Evolutionary conservation across 2,797 vertebrate species (phyloP), one percentile per base, ranked within the genome.

Genomic region (Moxostoma hubbsi): DNA sequence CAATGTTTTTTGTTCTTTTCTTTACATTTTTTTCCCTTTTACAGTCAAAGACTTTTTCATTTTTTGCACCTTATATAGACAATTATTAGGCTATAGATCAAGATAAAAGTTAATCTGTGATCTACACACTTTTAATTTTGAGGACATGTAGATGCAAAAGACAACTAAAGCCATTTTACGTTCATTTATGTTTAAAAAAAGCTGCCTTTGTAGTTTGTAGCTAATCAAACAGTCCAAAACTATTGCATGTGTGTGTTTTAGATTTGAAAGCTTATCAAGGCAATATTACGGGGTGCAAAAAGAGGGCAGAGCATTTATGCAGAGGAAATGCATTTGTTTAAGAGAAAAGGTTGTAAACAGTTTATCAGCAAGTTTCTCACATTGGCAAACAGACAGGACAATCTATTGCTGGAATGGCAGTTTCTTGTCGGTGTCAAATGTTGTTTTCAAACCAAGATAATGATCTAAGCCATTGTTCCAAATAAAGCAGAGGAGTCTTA

Each of bases 321-420:
- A 89, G 89, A 93, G 92, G 92, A 93, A 94, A 92, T 87, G 79
- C 87, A 85, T 92, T 91, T 92, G 93, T 87, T 89, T 18, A 84
- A 79, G 90, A 90, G 90, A 94, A 92, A 90, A 87, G 92, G 92
- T 89, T 90, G 93, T 93, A 94, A 95, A 94, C 93, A 91, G 77
- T 79, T 85, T 87, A 86, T 94, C 92, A 84, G 80, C 85, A 88
- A 84, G 90, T 91, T 91, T 93, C 89, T 12, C 90, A 92, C 88
- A 83, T 92, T 88, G 90, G 83, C 85, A 90, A 90, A 92, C 91
- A 91, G 87, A 87, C 61, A 90, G 90, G 85, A 86, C 58, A 83
- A 87, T 89, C 92, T 93, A 90, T 91, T 90, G 88, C 84, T 92
- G 89, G 36, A 36, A 36, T 36, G 36, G 36, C 36, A 36, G 91